Base-by-base conservation (phyloP, 2,888 invertebrate species). In the Dorcus hopei region DNA sequence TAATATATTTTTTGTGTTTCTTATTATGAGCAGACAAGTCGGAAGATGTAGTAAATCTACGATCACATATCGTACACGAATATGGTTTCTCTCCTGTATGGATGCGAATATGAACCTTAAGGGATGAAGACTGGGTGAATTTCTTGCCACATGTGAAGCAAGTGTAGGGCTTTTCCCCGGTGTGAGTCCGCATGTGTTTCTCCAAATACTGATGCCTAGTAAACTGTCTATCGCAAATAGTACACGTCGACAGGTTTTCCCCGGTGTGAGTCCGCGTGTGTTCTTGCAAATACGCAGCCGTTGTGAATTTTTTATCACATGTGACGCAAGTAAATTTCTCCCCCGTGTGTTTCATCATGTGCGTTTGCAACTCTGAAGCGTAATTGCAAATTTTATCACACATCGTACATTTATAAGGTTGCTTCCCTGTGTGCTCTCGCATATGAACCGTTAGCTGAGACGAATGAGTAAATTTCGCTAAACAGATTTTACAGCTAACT, bases 171-270 rank as follows among this genome's bases (percentile, higher is more conserved):
- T 78, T 79, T 61, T 78, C 78, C 3, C 81, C 82, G 0, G 81
- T 81, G 65, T 83, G 83, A 1, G 78, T 80, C 38, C 81, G 74
- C 68, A 74, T 74, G 66, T 83, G 83, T 33, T 76, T 79, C 61
- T 80, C 81, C 49, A 84, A 75, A 51, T 83, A 79, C 8, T 82
- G 82, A n/a, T 81, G 79, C 47, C 83, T 80, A 0, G 82, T 80
- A 69, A 84, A 85, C 58, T 76, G 78, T 43, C 81, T 77, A 3
- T 77, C 77, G 65, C 79, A 79, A 8, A 74, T 65, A 19, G 71
- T 69, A 65, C 80, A 80, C 39, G 73, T 72, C 47, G 77, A 80
- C 11, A 80, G 69, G 57, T 77, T 77, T 58, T 79, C 79, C n/a
- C 79, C 80, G 57, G 75, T 70, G 59, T 76, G 73, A 4, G 73